These are phyloP conservation scores for Euborellia annulipes DNA, from an alignment of 1,140 invertebrate species.

Conservation along the genomic window DNA sequence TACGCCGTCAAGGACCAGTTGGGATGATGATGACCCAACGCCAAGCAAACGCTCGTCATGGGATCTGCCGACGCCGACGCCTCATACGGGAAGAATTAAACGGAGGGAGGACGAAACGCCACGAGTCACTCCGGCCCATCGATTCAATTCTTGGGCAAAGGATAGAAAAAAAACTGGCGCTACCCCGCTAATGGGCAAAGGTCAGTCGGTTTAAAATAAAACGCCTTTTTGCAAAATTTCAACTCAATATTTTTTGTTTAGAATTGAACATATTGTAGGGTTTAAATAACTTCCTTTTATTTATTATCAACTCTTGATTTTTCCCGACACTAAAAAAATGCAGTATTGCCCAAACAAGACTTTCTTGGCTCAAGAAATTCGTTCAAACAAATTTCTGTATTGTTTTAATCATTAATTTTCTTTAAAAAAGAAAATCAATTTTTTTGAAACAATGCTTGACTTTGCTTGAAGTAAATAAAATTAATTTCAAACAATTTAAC, in stretches of 20 bases:
- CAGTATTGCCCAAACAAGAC: no score
- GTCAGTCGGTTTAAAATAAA: no score
- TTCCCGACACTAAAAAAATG: no score
- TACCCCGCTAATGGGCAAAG: slow-evolving; percentile 33
- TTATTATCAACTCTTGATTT: no score
- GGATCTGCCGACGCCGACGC: slow-evolving; percentile 79
- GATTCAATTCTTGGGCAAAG: slow-evolving; percentile 62
- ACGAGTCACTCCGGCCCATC: slow-evolving; percentile 64
- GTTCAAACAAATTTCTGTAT: neutral
- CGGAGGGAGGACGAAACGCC: slow-evolving; percentile 46
- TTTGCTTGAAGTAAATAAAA: no score
- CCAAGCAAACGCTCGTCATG: slow-evolving; percentile 58
- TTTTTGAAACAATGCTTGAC: no score
- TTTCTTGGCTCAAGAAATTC: neutral
- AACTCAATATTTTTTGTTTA: no score
- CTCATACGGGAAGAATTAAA: slow-evolving; percentile 24
- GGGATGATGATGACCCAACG: slow-evolving; percentile 66
- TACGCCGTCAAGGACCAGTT: slow-evolving; percentile 52
- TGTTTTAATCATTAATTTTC: slow-evolving; percentile 3
- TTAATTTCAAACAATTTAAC: no score
- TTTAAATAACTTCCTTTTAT: no score
- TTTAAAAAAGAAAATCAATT: no score
- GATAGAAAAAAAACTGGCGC: slow-evolving; percentile 43
- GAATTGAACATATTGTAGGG: no score
- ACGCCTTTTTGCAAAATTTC: no score